Percentiles rank a stretch among this genome's conserved stretches.
Conservation (phyloP, 2,797 vertebrate genomes). For the Ctenopoma kingsleyae region DNA sequence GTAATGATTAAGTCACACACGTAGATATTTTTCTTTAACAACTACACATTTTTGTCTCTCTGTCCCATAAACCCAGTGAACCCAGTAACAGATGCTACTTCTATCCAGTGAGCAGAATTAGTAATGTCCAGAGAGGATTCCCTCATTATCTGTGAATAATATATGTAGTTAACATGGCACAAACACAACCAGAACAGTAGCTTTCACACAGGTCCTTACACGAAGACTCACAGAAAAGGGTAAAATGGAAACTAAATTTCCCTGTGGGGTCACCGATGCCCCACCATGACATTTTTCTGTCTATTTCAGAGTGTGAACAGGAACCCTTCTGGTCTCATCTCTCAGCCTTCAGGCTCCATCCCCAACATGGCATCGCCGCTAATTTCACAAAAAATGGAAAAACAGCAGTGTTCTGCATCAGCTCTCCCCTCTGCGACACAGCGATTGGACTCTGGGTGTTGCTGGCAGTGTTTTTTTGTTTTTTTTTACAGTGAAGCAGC, state of each 20-base stretch:
- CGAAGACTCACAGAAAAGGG: slow-evolving; percentile 7
- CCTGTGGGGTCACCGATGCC: slow-evolving; percentile 23
- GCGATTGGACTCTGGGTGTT: slow-evolving; percentile 60
- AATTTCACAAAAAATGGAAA: slow-evolving; percentile 54
- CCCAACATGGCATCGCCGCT: slow-evolving; percentile 20
- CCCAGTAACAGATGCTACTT: slow-evolving; percentile 15
- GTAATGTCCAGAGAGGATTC: slow-evolving; percentile 33
- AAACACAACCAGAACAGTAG: slow-evolving; percentile 16
- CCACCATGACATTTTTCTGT: slow-evolving; percentile 38
- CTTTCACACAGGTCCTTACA: slow-evolving; percentile 4
- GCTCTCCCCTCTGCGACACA: slow-evolving; percentile 57
- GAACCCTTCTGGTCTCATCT: slow-evolving; percentile 58
- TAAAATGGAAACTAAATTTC: slow-evolving; percentile 31
- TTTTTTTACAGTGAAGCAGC: slow-evolving; percentile 60
- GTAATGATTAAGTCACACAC: slow-evolving; percentile 5
- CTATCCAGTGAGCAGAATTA: slow-evolving; percentile 22
- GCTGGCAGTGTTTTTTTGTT: slow-evolving; percentile 62
- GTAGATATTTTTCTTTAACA: not conserved
- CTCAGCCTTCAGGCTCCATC: slow-evolving; percentile 53
- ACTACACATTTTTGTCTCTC: not conserved
- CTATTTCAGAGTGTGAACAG: slow-evolving; percentile 40
- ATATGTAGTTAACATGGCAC: slow-evolving; percentile 3
- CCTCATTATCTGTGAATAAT: slow-evolving; percentile 51
- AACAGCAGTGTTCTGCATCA: slow-evolving; percentile 61
- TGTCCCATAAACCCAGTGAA: slow-evolving; percentile 34